Conservation (phyloP, 2,113 vertebrate species). For the Pomatorhinus ruficollis region DNA sequence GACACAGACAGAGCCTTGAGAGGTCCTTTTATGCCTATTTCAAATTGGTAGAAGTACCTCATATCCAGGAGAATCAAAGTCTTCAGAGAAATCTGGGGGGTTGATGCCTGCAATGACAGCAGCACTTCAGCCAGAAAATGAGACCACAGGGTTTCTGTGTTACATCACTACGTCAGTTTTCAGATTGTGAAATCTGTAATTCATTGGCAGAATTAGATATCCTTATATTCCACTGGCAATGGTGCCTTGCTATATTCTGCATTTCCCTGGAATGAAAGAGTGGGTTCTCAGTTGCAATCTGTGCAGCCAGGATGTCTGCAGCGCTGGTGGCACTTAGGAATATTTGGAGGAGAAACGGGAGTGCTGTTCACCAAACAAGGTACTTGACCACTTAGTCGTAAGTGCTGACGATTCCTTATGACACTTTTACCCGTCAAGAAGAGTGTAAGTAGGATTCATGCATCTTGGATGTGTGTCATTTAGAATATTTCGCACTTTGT, state of each 20-base stretch:
- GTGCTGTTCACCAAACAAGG: slow-evolving; percentile 27
- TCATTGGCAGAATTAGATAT: neutral
- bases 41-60: neutral
- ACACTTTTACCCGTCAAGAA: slow-evolving; percentile 25
- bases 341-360: neutral
- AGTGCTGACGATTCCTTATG: neutral
- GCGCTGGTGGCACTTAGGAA: neutral
- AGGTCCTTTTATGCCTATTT: neutral
- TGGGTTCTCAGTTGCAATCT: neutral
- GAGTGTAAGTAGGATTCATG: neutral
- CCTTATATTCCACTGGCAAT: neutral
- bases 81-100: neutral
- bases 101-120: neutral
- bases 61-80: neutral
- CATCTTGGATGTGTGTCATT: neutral
- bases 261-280: neutral
- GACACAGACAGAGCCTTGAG: neutral
- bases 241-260: neutral
- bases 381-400: neutral
- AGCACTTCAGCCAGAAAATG: neutral
- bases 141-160: neutral
- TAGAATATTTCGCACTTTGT: slow-evolving; percentile 18
- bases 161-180: neutral
- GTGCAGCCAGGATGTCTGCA: neutral
- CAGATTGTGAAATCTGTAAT: neutral